Conservation (phyloP, 2,888 invertebrate genomes). For the Amaurobius ferox region DNA sequence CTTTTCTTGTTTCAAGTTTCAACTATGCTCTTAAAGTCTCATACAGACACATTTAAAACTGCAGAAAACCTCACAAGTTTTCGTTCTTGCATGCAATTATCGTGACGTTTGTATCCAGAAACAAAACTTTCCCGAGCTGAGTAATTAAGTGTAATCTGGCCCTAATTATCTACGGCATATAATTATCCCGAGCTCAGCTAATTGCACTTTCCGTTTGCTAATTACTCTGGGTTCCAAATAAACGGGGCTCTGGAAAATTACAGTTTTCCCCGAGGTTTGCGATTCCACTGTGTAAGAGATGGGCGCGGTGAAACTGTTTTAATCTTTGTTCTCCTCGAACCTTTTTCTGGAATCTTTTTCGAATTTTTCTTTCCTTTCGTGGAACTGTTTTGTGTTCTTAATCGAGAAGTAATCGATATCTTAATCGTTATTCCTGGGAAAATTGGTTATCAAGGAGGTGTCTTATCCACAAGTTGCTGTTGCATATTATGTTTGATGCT, state of each 20-base stretch:
- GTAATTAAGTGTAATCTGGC: constrained; percentile 69
- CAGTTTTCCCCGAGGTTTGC: constrained; percentile 43
- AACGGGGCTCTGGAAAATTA: constrained; percentile 27
- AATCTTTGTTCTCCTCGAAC: constrained; percentile 5
- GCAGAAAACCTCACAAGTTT: constrained; percentile 25
- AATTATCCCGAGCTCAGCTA: constrained; percentile 62
- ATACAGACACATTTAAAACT: constrained; percentile 34
- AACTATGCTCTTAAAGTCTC: constrained; percentile 29
- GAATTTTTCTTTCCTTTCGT: neutral
- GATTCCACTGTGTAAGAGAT: constrained; percentile 4
- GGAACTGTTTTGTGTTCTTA: constrained; percentile 28
- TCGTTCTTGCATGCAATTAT: constrained; percentile 45
- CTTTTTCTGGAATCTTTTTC: neutral
- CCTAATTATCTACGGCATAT: constrained; percentile 66
- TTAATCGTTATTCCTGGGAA: constrained; percentile 29
- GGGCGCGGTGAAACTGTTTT: constrained; percentile 48
- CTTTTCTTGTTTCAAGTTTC: neutral
- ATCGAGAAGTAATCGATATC: constrained; percentile 60
- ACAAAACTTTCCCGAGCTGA: constrained; percentile 42
- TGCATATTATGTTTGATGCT: neutral
- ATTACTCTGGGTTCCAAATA: constrained; percentile 38
- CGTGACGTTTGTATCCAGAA: constrained; percentile 23
- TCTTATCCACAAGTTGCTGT: constrained; percentile 1
- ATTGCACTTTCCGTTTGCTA: constrained; percentile 67
- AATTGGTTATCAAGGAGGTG: constrained; percentile 8